Evolutionary conservation across 1,140 invertebrate genomes (phyloP).

Genomic region (Eciton burchellii): DNA sequence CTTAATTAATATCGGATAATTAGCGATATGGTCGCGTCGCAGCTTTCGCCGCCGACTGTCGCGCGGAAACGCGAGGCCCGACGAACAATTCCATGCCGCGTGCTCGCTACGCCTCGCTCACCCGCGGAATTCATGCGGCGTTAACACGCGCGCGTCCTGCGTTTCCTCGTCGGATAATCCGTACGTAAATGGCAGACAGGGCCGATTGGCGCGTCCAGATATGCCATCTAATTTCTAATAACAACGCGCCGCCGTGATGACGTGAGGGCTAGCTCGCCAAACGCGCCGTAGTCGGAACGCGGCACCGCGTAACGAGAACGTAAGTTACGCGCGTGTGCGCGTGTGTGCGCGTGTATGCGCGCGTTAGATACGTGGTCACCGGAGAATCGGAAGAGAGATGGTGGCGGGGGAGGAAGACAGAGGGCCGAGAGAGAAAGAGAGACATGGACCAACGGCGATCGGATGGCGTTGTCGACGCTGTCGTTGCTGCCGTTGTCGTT

Average conservation of each 20-base stretch:
- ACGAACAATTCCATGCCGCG: slow-evolving; percentile 41
- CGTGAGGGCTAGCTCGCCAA: slow-evolving; percentile 56
- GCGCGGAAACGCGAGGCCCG: neutral
- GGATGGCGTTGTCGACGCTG: slow-evolving; percentile 71
- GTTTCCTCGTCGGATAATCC: slow-evolving; percentile 50
- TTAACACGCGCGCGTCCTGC: slow-evolving; percentile 1
- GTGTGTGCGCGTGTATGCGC: slow-evolving; percentile 58
- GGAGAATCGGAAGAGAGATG: neutral
- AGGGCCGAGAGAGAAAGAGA: slow-evolving; percentile 3
- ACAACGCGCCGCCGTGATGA: slow-evolving; percentile 68
- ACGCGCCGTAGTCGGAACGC: slow-evolving; percentile 65
- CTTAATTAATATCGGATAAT: slow-evolving; percentile 74
- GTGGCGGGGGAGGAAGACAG: too few relatives aligned
- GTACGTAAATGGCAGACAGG: slow-evolving; percentile 8
- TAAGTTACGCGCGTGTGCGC: slow-evolving; percentile 58
- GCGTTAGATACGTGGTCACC: slow-evolving; percentile 31
- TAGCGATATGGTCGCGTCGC: slow-evolving; percentile 66
- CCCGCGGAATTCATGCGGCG: slow-evolving; percentile 10
- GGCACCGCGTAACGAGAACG: slow-evolving; percentile 68
- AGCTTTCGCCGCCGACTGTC: slow-evolving; percentile 53
- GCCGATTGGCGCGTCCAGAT: slow-evolving; percentile 59
- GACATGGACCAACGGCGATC: slow-evolving; percentile 38
- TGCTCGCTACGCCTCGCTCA: neutral
- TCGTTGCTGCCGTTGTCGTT: slow-evolving; percentile 80
- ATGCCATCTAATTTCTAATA: slow-evolving; percentile 72